Evolutionary conservation across 2,113 vertebrate species (phyloP), one percentile per base, ranked within the genome.

Genomic region (Penelope pileata): DNA sequence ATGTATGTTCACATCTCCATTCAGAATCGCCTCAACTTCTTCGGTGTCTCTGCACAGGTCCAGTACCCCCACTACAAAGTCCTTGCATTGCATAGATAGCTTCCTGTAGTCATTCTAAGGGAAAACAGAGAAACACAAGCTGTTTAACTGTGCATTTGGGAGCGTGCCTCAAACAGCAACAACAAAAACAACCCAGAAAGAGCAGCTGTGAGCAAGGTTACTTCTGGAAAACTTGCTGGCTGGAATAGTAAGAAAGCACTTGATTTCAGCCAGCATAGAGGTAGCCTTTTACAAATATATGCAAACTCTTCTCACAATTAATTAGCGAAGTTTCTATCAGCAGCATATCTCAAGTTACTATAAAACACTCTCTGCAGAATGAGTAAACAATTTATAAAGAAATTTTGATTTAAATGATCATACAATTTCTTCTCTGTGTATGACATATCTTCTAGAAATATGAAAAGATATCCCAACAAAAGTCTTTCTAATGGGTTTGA

Each of bases 61-160:
- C 98, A 99, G 94, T 93, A 99, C 99, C 5, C 99, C 99, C 91
- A 99, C 99, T 5, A 99, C 98, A 96, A 99, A 99, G 95, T 99
- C 99, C 97, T 99, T 99, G 97, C 99, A 99, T 98, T 99, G 99
- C 99, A 99, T 99, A 98, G 99, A 99, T 98, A 99, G 97, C 98
- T 99, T 99, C 88, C 99, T 97, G 88, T 99, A 99, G 94, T 99
- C 99, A 1, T 99, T 99, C 99, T 99, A 95, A 48, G 27, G 87
- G 80, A 93, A 96, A 81, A 90, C 22, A 92, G 70, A 96, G 70
- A 69, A 90, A 94, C 72, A 79, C 2, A 2, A 5, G 7, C 16
- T 22, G 5, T 51, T 88, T 45, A 27, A 24, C 7, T 21, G 15
- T 48, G 29, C 9, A 3, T 16, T 24, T 48, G 29, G 43, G 48